Evolutionary conservation across 64 coral and sea anemone genomes (phyloP), one percentile per base, ranked within the genome.

Genomic region (Dendrophyllia cribrosa): DNA sequence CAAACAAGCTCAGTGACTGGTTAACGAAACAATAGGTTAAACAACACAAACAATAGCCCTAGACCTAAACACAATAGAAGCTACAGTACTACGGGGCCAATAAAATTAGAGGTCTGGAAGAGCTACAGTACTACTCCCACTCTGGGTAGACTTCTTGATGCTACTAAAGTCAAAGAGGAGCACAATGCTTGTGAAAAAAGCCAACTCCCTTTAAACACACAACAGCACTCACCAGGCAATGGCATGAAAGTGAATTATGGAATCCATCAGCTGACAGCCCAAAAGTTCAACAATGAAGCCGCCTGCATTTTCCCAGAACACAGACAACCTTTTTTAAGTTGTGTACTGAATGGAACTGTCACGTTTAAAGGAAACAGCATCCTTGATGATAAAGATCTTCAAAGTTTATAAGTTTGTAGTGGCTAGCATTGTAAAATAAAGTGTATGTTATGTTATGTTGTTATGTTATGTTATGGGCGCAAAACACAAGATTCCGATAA

Each of bases 351-450:
- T 78, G 44, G 88, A 47, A 20, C 58, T 59, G 75, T 89, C 70
- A 89, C 58, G 59, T 80, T 90, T 69, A 45, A 90, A 80, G 75
- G 63, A 51, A 90, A 49, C 34, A 70, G 75, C 25, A 21, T 80
- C 58, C 60, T 90, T 25, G 76, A 90, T 66, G 20, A 67, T 21
- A 17, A 80, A 65, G 88, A 81, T 80, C 88, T 90, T 79, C 60
- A 79, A 52, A 50, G 59, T 24, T 63, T 90, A 9, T 51, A n/a
- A n/a, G n/a, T n/a, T n/a, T n/a, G n/a, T n/a, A n/a, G n/a, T n/a
- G n/a, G n/a, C n/a, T n/a, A n/a, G n/a, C n/a, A n/a, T n/a, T n/a
- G n/a, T n/a, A n/a, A n/a, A n/a, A n/a, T n/a, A n/a, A n/a, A n/a
- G n/a, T n/a, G n/a, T n/a, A n/a, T n/a, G n/a, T n/a, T n/a, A n/a